phyloP scores from a whole-genome alignment of 2,888 invertebrate species.

The Melieria omissa region DNA sequence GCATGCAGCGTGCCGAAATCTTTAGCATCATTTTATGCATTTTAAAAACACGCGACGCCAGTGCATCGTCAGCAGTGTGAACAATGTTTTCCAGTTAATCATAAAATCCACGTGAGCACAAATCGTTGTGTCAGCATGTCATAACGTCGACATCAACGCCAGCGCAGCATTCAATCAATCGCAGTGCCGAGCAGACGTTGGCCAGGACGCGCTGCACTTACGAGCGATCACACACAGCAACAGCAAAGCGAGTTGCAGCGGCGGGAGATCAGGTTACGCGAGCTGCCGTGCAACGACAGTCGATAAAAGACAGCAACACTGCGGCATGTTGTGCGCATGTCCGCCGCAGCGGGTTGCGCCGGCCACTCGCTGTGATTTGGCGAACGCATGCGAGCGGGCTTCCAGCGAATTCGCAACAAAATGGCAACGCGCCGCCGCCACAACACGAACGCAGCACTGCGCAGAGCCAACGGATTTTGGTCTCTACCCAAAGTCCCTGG shows the following conservation, averaged over 20 bases:
- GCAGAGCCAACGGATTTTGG: too few relatives aligned
- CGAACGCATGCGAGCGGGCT: not conserved
- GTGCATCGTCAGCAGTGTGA: not conserved
- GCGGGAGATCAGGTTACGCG: too few relatives aligned
- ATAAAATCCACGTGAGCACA: constrained; percentile 45
- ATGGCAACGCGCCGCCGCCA: too few relatives aligned
- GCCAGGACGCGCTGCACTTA: constrained; percentile 22
- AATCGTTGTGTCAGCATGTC: constrained; percentile 4
- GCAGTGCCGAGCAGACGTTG: not conserved
- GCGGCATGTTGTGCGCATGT: constrained; percentile 35
- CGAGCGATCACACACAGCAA: constrained; percentile 25
- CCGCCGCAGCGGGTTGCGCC: constrained; percentile 46
- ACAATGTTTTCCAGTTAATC: constrained; percentile 45
- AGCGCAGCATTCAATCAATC: constrained; percentile 23
- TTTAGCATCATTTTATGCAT: constrained; percentile 40
- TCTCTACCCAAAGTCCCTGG: too few relatives aligned
- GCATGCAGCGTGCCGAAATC: not conserved
- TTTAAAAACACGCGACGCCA: constrained; percentile 47
- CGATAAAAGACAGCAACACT: not conserved
- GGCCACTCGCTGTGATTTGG: constrained; percentile 35
- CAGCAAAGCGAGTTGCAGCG: not conserved
- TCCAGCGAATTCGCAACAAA: too few relatives aligned
- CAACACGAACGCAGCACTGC: too few relatives aligned
- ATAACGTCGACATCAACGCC: constrained; percentile 30
- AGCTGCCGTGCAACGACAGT: too few relatives aligned